Evolutionary conservation across 2,113 vertebrate species (phyloP).

Genomic region (Lampris megalopsis): DNA sequence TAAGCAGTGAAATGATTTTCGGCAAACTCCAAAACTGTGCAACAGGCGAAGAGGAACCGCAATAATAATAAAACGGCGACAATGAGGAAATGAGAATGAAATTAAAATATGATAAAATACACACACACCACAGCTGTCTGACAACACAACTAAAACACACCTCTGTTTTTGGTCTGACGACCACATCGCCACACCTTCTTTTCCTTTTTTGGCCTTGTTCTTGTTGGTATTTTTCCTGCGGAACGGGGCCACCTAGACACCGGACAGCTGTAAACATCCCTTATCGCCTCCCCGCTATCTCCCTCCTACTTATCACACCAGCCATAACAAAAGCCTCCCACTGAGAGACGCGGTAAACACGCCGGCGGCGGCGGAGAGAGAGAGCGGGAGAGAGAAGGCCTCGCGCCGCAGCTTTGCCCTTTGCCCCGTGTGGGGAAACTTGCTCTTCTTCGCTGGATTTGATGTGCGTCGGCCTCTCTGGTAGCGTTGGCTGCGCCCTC

Average conservation of each 20-base stretch:
- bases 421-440: constrained; percentile 23
- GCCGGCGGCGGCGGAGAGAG: constrained; percentile 31
- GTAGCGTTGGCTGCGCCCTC: constrained; percentile 19
- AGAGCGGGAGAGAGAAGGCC: too few species aligned
- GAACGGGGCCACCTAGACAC: constrained; percentile 61
- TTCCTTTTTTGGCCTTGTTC: not conserved
- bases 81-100: too few species aligned
- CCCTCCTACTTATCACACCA: constrained; percentile 56
- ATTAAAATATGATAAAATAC: too few species aligned
- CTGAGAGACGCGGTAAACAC: constrained; percentile 63
- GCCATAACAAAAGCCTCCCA: constrained; percentile 78
- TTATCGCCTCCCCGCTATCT: constrained; percentile 65
- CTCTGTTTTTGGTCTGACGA: too few species aligned
- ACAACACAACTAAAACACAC: too few species aligned
- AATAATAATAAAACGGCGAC: too few species aligned
- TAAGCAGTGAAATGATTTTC: too few species aligned
- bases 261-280: constrained; percentile 69
- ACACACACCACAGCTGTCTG: too few species aligned
- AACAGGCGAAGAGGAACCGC: too few species aligned
- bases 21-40: too few species aligned
- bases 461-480: constrained; percentile 7
- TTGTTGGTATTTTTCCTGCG: constrained; percentile 42
- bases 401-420: too few species aligned
- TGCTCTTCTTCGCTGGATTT: not conserved
- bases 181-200: not conserved